Evolutionary conservation across 2,113 vertebrate genomes (phyloP), one percentile per base, ranked within the genome.

Genomic region (Malurus melanocephalus): DNA sequence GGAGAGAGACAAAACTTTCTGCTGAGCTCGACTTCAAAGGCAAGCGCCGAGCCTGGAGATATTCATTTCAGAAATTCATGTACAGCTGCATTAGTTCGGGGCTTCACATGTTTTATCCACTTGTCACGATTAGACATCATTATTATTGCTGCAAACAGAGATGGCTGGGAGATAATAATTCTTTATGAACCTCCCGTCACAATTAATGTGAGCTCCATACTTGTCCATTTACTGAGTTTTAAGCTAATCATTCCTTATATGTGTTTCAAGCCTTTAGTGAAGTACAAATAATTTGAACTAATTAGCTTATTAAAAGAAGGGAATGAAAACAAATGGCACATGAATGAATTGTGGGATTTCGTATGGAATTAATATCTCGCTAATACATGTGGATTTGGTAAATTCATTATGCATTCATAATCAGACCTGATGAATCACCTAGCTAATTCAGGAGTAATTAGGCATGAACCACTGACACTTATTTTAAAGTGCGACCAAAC

Each of bases 241-340:
- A 94, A 94, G 93, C 92, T 96, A 96, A 97, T 97, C 96, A 95
- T 96, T 96, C 94, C 94, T 97, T 96, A 96, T 96, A 94, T 96
- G 95, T 96, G 95, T 96, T 97, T 96, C 96, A 91, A 96, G 96
- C 95, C 96, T 93, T 96, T 94, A 96, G 97, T 96, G 96, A 96
- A 97, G 96, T 96, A 97, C 97, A 97, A 97, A 97, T 97, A 95
- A 97, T 97, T 97, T 97, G 95, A 96, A 96, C 96, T 97, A 97
- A 98, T 98, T 97, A 97, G 95, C 97, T 97, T 96, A 96, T 97
- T 97, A 97, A 97, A 96, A 95, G 93, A 90, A 95, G 94, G 92
- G 92, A 96, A 96, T 96, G 97, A 96, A 97, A 98, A 97, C 96
- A 97, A 98, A 98, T 96, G 97, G 93, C 95, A 97, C 96, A 97